Conservation (phyloP, 1,140 invertebrate genomes). For the Melitaea cinxia region DNA sequence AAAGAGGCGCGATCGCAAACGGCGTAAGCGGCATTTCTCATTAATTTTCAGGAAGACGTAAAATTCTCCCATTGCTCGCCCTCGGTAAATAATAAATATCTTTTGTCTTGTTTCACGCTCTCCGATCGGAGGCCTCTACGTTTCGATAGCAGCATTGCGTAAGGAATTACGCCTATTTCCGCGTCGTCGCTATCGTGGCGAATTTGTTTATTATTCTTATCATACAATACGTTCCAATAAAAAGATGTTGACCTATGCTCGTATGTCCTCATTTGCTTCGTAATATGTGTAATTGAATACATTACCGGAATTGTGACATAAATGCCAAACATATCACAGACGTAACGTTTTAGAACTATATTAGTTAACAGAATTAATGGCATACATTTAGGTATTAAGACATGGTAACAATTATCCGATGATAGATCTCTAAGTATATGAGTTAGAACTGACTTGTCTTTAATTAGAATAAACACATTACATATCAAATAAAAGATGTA, state of each 20-base stretch:
- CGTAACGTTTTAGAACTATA: background rate
- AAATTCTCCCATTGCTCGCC: conserved; percentile 67
- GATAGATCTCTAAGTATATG: too few relatives aligned
- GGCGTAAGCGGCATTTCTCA: conserved; percentile 71
- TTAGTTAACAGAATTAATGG: background rate
- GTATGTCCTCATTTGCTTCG: conserved; percentile 16
- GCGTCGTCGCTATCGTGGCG: conserved; percentile 23
- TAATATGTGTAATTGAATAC: conserved; percentile 12
- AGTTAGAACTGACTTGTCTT: too few relatives aligned
- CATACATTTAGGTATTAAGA: background rate
- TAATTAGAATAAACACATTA: too few relatives aligned
- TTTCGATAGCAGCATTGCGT: conserved; percentile 35
- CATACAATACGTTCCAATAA: conserved; percentile 22
- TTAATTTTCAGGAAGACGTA: conserved; percentile 78
- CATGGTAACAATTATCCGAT: too few relatives aligned
- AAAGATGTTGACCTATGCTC: conserved; percentile 16
- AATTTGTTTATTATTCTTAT: conserved; percentile 38
- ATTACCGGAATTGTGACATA: conserved; percentile 1
- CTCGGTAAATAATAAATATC: conserved; percentile 68
- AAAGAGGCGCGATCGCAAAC: conserved; percentile 62
- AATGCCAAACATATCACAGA: background rate
- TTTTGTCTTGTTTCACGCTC: conserved; percentile 61
- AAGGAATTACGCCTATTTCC: conserved; percentile 35
- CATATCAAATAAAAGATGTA: too few relatives aligned
- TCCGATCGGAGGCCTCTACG: conserved; percentile 38